A percentile compares a stretch with the other conserved stretches of the same genome.
Evolutionary conservation across 2,888 invertebrate species (phyloP).

Genomic region (Cephonodes hylas): DNA sequence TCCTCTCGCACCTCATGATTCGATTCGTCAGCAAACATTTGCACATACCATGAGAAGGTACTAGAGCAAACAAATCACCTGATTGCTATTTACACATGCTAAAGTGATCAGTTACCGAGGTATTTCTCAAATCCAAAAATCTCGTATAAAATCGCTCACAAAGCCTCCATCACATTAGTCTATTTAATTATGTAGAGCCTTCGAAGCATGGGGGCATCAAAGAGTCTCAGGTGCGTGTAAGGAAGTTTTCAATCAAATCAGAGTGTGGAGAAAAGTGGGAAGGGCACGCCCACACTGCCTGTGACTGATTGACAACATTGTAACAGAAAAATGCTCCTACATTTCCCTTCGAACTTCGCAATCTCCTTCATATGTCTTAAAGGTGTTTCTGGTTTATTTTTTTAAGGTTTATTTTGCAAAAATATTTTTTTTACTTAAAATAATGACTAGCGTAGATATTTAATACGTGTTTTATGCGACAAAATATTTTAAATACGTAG

Average conservation of each 20-base stretch:
- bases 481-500: too few species aligned
- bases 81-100: neutral
- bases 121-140: neutral
- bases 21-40: neutral
- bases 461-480: too few species aligned
- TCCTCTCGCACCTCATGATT: neutral
- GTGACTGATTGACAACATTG: constrained; percentile 77
- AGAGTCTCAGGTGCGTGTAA: constrained; percentile 64
- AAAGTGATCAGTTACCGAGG: neutral
- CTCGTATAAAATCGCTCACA: neutral
- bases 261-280: constrained; percentile 54
- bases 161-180: neutral
- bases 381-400: neutral
- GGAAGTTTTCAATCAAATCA: constrained; percentile 79
- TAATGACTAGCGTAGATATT: too few species aligned
- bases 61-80: neutral
- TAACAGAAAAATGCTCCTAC: constrained; percentile 52
- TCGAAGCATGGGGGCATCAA: neutral
- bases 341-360: constrained; percentile 52
- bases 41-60: neutral
- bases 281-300: constrained; percentile 54
- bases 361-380: constrained; percentile 27
- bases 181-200: constrained; percentile 2
- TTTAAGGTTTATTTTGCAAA: neutral
- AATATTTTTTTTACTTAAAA: too few species aligned